phyloP scores from a whole-genome alignment of 2,888 invertebrate species.

The Celastrina argiolus region DNA sequence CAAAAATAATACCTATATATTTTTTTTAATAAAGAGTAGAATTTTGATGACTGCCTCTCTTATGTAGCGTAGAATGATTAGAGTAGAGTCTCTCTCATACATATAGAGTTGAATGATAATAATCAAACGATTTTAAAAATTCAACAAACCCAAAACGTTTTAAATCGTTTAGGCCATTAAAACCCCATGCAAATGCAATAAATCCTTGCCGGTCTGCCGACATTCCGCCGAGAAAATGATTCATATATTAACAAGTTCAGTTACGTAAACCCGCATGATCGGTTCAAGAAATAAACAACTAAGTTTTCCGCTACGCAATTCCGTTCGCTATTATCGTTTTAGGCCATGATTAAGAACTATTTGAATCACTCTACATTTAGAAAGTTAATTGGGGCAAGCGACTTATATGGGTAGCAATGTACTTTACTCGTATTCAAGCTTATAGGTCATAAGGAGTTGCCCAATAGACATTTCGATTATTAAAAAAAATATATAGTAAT shows the following conservation, averaged over 20 bases:
- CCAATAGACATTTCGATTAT: too few relatives aligned
- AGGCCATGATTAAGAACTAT: conserved; percentile 11
- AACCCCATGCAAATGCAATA: conserved; percentile 26
- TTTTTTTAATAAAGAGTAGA: too few relatives aligned
- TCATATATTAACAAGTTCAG: conserved; percentile 33
- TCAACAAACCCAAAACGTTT: background rate
- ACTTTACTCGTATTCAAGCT: too few relatives aligned
- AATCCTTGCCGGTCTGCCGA: conserved; percentile 22
- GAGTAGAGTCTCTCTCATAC: too few relatives aligned
- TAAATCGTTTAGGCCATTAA: background rate
- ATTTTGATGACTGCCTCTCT: too few relatives aligned
- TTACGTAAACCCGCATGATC: conserved; percentile 34
- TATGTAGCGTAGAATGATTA: too few relatives aligned
- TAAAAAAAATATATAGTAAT: too few relatives aligned
- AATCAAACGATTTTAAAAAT: too few relatives aligned
- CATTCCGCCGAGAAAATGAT: conserved; percentile 35
- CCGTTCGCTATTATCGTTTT: conserved; percentile 27
- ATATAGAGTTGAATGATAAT: too few relatives aligned
- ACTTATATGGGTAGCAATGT: background rate
- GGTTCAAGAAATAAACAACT: conserved; percentile 33
- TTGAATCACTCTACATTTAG: conserved; percentile 9
- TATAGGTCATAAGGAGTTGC: background rate
- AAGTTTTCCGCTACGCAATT: conserved; percentile 35
- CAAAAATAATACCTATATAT: too few relatives aligned
- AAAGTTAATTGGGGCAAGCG: conserved; percentile 10